phyloP scores from a whole-genome alignment of 2,888 invertebrate genomes.

The Lasioglossum lativentre region DNA sequence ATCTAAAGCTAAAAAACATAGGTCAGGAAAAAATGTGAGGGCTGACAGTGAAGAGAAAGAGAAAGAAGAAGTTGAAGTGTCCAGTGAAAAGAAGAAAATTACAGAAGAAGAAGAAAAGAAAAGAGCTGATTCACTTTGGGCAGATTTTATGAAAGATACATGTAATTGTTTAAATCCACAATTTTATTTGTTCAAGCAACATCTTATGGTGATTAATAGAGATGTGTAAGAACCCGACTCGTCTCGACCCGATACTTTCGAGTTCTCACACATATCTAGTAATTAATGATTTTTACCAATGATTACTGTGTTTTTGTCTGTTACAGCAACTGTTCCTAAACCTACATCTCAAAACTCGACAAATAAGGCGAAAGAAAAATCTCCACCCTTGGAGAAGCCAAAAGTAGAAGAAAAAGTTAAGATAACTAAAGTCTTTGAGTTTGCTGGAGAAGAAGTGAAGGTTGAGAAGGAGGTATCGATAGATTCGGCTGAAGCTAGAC shows the following conservation, averaged over 20 bases:
- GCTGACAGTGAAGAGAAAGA: constrained; percentile 63
- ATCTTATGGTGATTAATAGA: background rate
- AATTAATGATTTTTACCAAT: background rate
- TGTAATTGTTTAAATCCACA: constrained; percentile 77
- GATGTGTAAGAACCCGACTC: too few relatives aligned
- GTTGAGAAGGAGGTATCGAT: constrained; percentile 88
- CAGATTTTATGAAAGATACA: constrained; percentile 91
- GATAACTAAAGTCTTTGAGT: constrained; percentile 91
- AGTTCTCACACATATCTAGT: background rate
- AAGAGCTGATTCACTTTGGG: constrained; percentile 92
- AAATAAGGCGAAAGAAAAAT: constrained; percentile 61
- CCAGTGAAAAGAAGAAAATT: constrained; percentile 73
- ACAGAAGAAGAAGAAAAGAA: constrained; percentile 89
- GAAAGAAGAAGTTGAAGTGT: constrained; percentile 75
- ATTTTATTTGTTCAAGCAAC: background rate
- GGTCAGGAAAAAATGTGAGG: constrained; percentile 67
- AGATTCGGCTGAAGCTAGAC: constrained; percentile 86
- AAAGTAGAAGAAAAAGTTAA: constrained; percentile 85
- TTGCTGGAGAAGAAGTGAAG: constrained; percentile 93
- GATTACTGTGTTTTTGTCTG: background rate
- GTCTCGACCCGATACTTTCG: too few relatives aligned
- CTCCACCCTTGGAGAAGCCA: constrained; percentile 58
- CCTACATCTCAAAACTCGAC: constrained; percentile 67
- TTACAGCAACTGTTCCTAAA: constrained; percentile 57
- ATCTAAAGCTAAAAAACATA: constrained; percentile 69